Conservation (phyloP, 2,113 vertebrate genomes). For the Hiodon alosoides region DNA sequence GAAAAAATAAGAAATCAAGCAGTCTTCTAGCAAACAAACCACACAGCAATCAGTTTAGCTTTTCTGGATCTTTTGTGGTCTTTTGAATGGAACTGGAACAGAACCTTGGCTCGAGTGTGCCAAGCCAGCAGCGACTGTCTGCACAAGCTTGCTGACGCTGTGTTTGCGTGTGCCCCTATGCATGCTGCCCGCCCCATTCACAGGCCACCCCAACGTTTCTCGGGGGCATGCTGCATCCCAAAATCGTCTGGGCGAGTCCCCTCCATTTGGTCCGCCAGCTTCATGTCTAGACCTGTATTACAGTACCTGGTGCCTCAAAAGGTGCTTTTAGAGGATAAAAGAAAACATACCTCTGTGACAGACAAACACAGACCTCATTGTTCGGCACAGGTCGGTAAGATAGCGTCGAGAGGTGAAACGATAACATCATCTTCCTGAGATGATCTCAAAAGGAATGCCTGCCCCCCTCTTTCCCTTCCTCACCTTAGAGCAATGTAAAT, state of each 20-base stretch:
- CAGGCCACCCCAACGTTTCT: no score
- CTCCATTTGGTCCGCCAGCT: conserved; percentile 20
- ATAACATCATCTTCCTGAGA: conserved; percentile 34
- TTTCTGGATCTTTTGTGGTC: no score
- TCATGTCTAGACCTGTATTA: conserved; percentile 59
- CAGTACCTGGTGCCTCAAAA: conserved; percentile 6
- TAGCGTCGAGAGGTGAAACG: conserved; percentile 42
- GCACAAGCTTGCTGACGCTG: no score
- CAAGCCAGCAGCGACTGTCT: no score
- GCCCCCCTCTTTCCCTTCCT: conserved; percentile 7
- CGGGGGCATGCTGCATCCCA: no score
- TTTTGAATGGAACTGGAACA: no score
- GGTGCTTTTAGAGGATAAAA: conserved; percentile 19
- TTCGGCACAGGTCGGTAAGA: conserved; percentile 48
- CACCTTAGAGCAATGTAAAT: conserved; percentile 11
- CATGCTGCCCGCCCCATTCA: no score
- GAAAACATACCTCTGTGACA: conserved; percentile 40
- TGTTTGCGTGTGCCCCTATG: no score
- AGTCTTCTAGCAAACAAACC: no score
- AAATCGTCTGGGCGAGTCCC: background rate
- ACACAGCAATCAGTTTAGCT: no score
- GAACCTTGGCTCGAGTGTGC: no score
- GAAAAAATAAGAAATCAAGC: no score
- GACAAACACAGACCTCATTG: conserved; percentile 53
- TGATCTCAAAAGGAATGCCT: conserved; percentile 42